phyloP scores from a whole-genome alignment of 2,888 invertebrate genomes.

The Epinotia bilunana region DNA sequence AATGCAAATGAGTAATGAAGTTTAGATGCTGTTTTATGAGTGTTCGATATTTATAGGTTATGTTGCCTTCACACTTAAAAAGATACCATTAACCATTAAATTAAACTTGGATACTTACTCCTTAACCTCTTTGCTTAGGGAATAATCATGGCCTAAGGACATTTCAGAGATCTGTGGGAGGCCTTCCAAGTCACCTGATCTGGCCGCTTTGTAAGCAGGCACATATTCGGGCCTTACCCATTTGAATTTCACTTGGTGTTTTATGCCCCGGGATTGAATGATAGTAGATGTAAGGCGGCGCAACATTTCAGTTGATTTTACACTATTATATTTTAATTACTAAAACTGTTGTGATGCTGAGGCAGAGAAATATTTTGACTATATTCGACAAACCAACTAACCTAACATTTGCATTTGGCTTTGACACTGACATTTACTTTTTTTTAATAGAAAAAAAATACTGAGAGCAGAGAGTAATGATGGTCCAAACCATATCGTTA shows the following conservation, averaged over 20 bases:
- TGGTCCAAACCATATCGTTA: conserved; percentile 16
- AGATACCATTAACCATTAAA: neutral
- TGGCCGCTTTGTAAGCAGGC: conserved; percentile 86
- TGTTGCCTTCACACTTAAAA: neutral
- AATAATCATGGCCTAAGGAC: conserved; percentile 80
- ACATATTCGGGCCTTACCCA: conserved; percentile 90
- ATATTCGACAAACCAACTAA: neutral
- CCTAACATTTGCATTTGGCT: neutral
- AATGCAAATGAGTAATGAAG: neutral
- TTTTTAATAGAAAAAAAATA: conserved; percentile 20
- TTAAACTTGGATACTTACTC: conserved; percentile 79
- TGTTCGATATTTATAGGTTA: conserved; percentile 29
- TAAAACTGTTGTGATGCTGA: neutral
- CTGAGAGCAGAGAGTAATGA: conserved; percentile 8
- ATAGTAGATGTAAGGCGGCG: conserved; percentile 64
- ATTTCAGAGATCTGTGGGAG: conserved; percentile 82
- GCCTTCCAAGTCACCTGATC: conserved; percentile 88
- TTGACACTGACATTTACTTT: neutral
- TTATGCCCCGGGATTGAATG: conserved; percentile 83
- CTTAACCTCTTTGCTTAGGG: conserved; percentile 87
- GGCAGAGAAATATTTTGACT: neutral
- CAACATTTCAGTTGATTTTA: conserved; percentile 59
- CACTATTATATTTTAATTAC: neutral
- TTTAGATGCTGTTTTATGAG: neutral
- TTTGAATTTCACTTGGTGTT: conserved; percentile 89